Evolutionary conservation across 2,797 vertebrate species (phyloP).

Genomic region (Borostomias antarcticus): DNA sequence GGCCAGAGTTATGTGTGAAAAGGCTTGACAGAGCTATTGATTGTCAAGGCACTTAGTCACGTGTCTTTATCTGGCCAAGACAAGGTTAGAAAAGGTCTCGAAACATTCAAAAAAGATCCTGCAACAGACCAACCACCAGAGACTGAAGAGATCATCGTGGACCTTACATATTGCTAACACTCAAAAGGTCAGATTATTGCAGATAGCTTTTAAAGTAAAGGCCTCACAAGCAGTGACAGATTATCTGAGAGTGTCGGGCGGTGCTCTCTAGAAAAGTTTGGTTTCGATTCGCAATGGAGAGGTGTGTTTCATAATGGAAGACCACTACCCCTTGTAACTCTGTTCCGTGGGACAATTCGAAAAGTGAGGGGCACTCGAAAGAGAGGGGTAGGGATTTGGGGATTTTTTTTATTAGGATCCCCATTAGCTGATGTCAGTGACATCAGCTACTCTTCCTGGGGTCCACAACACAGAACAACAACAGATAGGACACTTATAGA

Average conservation of each 20-base stretch:
- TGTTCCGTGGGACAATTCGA: too few species aligned
- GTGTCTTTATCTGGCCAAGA: conserved; percentile 22
- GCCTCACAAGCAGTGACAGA: conserved; percentile 42
- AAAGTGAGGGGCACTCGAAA: too few species aligned
- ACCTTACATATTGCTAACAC: conserved; percentile 50
- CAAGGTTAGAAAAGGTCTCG: conserved; percentile 69
- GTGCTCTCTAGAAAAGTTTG: conserved; percentile 5
- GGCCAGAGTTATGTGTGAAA: neutral
- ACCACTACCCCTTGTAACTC: too few species aligned
- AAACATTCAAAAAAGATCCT: conserved; percentile 52
- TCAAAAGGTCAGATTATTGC: conserved; percentile 72
- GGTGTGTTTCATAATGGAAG: conserved; percentile 24
- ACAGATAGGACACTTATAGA: too few species aligned
- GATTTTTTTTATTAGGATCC: too few species aligned
- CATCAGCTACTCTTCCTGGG: too few species aligned
- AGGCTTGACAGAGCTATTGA: conserved; percentile 33
- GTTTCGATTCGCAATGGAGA: too few species aligned
- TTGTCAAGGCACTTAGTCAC: conserved; percentile 17
- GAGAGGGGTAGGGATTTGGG: too few species aligned
- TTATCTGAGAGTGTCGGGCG: neutral
- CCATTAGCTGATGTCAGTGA: too few species aligned
- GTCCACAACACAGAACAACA: too few species aligned
- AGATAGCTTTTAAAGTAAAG: conserved; percentile 49
- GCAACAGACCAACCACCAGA: conserved; percentile 31
- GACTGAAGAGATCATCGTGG: conserved; percentile 38